Conservation (phyloP, 2,113 vertebrate species). For the Gallinago jamesoni region DNA sequence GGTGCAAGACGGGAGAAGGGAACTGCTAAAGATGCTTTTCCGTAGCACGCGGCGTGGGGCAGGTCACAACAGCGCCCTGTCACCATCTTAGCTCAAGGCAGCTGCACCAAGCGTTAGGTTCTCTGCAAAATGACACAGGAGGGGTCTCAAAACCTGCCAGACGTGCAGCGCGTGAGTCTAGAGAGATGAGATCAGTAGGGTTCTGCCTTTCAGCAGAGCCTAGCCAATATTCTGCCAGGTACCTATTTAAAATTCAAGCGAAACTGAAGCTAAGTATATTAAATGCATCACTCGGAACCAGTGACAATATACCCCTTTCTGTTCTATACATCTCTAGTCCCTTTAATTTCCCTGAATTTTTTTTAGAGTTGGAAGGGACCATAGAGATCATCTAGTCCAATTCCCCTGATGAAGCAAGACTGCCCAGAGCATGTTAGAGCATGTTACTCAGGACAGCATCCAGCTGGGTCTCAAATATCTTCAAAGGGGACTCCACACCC, state of each 20-base stretch:
- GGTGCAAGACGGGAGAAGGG: background rate
- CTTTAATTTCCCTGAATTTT: background rate
- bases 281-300: background rate
- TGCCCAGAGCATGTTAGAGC: too few species aligned
- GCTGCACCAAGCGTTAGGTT: background rate
- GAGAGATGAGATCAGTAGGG: background rate
- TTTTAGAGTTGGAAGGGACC: too few species aligned
- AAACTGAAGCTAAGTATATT: background rate
- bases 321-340: background rate
- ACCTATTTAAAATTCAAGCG: background rate
- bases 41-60: accelerated
- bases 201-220: background rate
- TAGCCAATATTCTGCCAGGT: background rate
- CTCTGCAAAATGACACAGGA: background rate
- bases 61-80: background rate
- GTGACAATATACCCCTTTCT: background rate
- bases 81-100: background rate
- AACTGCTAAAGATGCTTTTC: background rate
- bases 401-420: too few species aligned
- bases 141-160: background rate
- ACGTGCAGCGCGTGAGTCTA: background rate
- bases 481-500: too few species aligned
- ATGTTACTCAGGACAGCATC: too few species aligned
- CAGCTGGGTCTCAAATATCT: too few species aligned
- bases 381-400: too few species aligned